Evolutionary conservation across 2,888 invertebrate genomes (phyloP).

Genomic region (Caenorhabditis uteleia): DNA sequence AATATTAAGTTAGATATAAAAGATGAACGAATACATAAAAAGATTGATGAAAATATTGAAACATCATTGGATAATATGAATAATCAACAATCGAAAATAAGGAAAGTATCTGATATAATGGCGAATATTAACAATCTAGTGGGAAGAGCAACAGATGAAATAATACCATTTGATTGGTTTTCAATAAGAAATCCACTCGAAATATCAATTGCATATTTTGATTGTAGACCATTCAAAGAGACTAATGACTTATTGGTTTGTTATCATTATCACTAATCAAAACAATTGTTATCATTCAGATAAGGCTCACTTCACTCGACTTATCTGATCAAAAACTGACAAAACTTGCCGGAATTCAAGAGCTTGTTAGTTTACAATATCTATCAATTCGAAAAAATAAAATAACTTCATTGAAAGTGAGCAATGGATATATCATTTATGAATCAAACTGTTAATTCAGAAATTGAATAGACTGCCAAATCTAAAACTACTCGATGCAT

Average conservation of each 20-base stretch:
- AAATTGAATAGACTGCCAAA: conserved; percentile 45
- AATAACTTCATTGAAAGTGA: conserved; percentile 43
- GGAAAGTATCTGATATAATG: conserved; percentile 25
- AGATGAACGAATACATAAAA: conserved; percentile 15
- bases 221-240: conserved; percentile 21
- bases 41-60: conserved; percentile 21
- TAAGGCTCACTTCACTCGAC: conserved; percentile 50
- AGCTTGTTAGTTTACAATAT: conserved; percentile 45
- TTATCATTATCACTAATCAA: conserved; percentile 9
- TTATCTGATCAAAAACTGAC: conserved; percentile 49
- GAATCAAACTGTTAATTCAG: conserved; percentile 4
- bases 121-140: conserved; percentile 13
- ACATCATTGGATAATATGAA: conserved; percentile 25
- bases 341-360: conserved; percentile 57
- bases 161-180: conserved; percentile 31
- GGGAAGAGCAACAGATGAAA: conserved; percentile 28
- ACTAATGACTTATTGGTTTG: conserved; percentile 17
- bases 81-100: conserved; percentile 18
- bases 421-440: background rate
- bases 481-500: conserved; percentile 52
- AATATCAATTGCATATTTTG: conserved; percentile 50
- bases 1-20: conserved; percentile 56
- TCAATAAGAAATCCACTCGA: conserved; percentile 52
- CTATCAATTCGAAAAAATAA: conserved; percentile 53
- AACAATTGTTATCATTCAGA: conserved; percentile 42